A percentile compares a stretch with the other conserved stretches of the same genome.
These are phyloP conservation scores for Corydoras sp. DNA, from an alignment of 2,113 vertebrate genomes.

Conservation along the genomic window DNA sequence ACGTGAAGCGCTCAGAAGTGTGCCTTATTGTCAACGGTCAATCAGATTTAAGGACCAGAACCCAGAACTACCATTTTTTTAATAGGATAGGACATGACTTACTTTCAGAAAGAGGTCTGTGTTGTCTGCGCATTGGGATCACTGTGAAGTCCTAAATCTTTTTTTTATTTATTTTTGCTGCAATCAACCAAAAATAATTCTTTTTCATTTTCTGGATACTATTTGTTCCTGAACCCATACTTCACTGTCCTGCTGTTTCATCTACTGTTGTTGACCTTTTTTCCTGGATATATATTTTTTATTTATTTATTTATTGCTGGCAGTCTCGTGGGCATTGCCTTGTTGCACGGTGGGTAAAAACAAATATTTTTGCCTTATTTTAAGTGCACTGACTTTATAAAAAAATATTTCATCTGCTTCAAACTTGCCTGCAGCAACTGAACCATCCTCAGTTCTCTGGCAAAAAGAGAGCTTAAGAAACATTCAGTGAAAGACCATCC, in stretches of 20 bases:
- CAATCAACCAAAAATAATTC: neutral
- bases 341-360: slow-evolving; percentile 3
- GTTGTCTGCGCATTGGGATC: neutral
- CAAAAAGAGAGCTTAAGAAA: neutral
- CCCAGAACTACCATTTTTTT: no score
- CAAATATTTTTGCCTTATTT: slow-evolving; percentile 16
- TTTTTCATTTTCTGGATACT: neutral
- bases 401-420: slow-evolving; percentile 1
- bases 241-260: slow-evolving; percentile 13
- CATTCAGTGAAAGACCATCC: slow-evolving; percentile 9
- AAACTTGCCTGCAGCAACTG: slow-evolving; percentile 9
- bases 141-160: neutral
- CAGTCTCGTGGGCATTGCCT: neutral
- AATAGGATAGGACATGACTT: no score
- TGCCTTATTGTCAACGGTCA: no score
- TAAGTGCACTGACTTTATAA: slow-evolving; percentile 25
- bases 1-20: no score
- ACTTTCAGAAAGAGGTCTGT: neutral
- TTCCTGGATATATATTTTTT: neutral
- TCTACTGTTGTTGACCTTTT: slow-evolving; percentile 10
- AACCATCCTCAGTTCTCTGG: slow-evolving; percentile 5
- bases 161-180: neutral
- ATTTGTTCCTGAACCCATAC: slow-evolving; percentile 2
- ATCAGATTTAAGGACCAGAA: no score
- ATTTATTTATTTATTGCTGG: neutral